Conservation (phyloP, 2,797 vertebrate genomes). For the Crocodylus rhombifer region DNA sequence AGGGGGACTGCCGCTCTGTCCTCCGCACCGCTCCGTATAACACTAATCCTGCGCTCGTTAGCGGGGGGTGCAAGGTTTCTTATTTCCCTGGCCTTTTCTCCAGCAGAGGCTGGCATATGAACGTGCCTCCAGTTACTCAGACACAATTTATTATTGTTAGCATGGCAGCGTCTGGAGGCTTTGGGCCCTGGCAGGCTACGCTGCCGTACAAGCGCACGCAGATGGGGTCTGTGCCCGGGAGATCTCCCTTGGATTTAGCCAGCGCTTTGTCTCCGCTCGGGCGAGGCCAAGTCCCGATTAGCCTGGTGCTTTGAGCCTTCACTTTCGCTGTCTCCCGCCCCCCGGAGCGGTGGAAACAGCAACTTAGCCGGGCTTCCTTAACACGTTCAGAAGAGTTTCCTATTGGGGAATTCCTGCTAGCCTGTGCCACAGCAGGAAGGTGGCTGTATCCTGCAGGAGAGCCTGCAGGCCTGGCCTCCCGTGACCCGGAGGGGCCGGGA, state of each 20-base stretch:
- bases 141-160: not conserved
- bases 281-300: accelerated
- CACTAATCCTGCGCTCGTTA: accelerated
- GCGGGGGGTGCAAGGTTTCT: accelerated
- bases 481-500: not conserved
- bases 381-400: not conserved
- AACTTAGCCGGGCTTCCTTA: slow-evolving; percentile 36
- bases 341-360: accelerated
- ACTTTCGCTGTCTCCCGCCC: not conserved
- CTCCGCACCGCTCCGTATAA: not conserved
- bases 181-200: too few species aligned
- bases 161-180: not conserved
- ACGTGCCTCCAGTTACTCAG: too few species aligned
- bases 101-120: not conserved
- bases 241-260: not conserved
- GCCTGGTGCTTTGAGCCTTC: accelerated
- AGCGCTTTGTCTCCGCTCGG: not conserved
- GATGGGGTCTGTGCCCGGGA: not conserved
- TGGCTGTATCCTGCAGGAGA: slow-evolving; percentile 66
- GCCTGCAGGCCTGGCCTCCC: not conserved
- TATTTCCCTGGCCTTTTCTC: accelerated
- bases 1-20: not conserved
- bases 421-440: slow-evolving; percentile 73
- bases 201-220: too few species aligned
- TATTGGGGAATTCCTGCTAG: slow-evolving; percentile 68